phyloP scores from a whole-genome alignment of 2,113 vertebrate species.

The Neodontobutis hainanensis region DNA sequence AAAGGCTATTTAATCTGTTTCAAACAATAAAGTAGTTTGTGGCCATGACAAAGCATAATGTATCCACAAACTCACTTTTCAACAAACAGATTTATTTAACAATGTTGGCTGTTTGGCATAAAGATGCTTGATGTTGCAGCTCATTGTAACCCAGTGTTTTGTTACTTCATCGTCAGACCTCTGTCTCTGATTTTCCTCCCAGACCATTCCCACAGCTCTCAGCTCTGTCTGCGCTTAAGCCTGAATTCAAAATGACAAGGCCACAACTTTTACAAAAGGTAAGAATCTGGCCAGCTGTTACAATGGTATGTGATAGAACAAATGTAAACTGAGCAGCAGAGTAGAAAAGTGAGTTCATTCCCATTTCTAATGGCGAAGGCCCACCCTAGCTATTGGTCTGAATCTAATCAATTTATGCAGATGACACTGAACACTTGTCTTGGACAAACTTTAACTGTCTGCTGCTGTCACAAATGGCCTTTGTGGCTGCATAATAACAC shows the following conservation, averaged over 20 bases:
- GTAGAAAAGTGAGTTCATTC: neutral
- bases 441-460: neutral
- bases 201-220: neutral
- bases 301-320: neutral
- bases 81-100: neutral
- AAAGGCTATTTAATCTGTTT: too few relatives aligned
- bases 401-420: conserved; percentile 10
- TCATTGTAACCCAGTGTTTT: neutral
- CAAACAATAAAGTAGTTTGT: too few relatives aligned
- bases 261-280: conserved; percentile 5
- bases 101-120: neutral
- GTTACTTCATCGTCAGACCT: neutral
- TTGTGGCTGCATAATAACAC: neutral
- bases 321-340: neutral
- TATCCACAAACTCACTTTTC: neutral
- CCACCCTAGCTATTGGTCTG: neutral
- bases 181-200: neutral
- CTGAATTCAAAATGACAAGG: conserved; percentile 14
- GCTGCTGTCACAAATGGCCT: neutral
- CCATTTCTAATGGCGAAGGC: too few relatives aligned
- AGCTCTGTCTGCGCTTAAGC: neutral
- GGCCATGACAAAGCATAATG: neutral
- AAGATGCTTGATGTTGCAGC: neutral
- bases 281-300: neutral
- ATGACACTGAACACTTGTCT: neutral